Evolutionary conservation across 2,113 vertebrate genomes (phyloP).

Genomic region (Rhegmatorhina hoffmannsi): DNA sequence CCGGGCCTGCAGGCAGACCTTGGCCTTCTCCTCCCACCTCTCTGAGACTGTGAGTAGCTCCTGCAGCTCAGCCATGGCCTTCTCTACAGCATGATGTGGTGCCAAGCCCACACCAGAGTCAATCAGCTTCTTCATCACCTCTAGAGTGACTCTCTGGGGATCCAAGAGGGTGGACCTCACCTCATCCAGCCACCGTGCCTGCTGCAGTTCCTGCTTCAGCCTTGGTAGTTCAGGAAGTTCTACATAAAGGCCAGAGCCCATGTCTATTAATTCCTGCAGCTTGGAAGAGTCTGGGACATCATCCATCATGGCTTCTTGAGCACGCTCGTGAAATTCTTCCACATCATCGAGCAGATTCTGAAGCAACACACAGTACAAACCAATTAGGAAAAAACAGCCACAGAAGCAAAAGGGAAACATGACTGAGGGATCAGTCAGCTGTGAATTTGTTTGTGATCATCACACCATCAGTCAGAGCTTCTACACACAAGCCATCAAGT

Average conservation of each 20-base stretch:
- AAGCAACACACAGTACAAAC: background rate
- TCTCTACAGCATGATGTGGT: constrained; percentile 95
- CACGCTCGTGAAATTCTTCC: constrained; percentile 95
- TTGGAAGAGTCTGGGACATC: constrained; percentile 93
- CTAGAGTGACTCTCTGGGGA: constrained; percentile 91
- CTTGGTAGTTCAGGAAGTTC: constrained; percentile 92
- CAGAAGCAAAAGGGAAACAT: background rate
- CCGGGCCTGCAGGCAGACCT: constrained; percentile 94
- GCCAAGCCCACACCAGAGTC: constrained; percentile 96
- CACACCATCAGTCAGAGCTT: background rate
- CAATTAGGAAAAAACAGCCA: background rate
- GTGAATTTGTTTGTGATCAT: background rate
- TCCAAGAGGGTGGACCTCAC: constrained; percentile 91
- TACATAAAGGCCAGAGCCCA: constrained; percentile 92
- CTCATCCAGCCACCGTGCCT: constrained; percentile 98
- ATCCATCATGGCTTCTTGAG: constrained; percentile 91
- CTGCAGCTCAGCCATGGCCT: constrained; percentile 96
- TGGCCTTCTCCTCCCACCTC: constrained; percentile 97
- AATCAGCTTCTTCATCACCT: constrained; percentile 96
- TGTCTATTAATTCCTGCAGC: constrained; percentile 90
- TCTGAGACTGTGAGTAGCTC: constrained; percentile 97
- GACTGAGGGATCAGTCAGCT: background rate
- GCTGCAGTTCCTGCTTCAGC: constrained; percentile 93
- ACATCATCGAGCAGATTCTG: constrained; percentile 96
- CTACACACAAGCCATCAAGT: background rate